Conservation (phyloP, 1,140 invertebrate genomes). For the Leptinotarsa undecemlineata region DNA sequence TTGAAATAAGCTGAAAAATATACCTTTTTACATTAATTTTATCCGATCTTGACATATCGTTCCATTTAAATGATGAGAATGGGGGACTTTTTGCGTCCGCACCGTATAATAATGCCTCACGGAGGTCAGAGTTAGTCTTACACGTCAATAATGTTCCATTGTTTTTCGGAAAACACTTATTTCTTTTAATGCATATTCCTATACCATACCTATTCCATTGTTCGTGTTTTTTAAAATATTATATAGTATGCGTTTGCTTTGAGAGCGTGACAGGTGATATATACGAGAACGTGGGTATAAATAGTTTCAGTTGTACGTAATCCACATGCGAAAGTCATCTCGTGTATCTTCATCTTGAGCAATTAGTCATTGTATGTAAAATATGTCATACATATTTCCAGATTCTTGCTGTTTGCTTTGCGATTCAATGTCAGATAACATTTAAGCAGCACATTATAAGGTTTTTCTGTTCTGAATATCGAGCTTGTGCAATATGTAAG, state of each 20-base stretch:
- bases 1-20: no score
- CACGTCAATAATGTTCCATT: no score
- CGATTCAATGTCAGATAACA: constrained; percentile 10
- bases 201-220: neutral
- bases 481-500: neutral
- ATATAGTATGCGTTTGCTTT: neutral
- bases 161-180: no score
- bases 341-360: constrained; percentile 2
- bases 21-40: no score
- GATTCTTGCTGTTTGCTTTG: constrained; percentile 13
- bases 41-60: no score
- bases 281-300: neutral
- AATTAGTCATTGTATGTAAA: constrained; percentile 25
- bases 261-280: neutral
- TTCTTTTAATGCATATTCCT: neutral
- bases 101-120: no score
- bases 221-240: neutral
- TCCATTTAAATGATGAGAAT: no score
- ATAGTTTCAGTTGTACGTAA: constrained; percentile 5
- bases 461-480: constrained; percentile 10
- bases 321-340: constrained; percentile 16
- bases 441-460: neutral
- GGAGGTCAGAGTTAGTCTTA: no score
- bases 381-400: constrained; percentile 20
- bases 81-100: no score